phyloP scores from a whole-genome alignment of 2,113 vertebrate species.

The Nycticryphes semicollaris region DNA sequence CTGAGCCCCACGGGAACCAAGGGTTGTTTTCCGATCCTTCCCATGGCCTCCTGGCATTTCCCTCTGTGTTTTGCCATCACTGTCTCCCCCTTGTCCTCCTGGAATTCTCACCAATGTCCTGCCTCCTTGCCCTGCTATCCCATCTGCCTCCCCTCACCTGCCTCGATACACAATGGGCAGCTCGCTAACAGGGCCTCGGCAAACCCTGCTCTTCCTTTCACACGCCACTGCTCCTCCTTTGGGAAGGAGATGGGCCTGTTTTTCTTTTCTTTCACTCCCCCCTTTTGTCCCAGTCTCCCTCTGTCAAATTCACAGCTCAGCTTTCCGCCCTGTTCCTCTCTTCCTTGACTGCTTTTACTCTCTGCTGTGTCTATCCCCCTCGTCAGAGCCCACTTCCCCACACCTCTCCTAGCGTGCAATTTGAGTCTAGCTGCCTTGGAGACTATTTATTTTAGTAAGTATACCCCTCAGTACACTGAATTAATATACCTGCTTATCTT shows the following conservation, averaged over 20 bases:
- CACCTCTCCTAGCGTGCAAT: neutral
- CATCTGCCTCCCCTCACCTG: neutral
- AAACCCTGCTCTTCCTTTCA: neutral
- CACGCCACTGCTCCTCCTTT: neutral
- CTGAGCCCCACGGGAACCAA: fast-evolving
- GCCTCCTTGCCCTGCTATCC: neutral
- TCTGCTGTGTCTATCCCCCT: fast-evolving
- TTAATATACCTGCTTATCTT: conserved; percentile 28
- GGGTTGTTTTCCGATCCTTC: neutral
- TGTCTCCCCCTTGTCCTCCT: fast-evolving
- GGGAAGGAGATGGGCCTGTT: fast-evolving
- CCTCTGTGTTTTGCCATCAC: neutral
- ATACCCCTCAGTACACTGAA: neutral
- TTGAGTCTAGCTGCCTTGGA: neutral
- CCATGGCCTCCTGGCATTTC: neutral
- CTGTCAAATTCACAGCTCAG: neutral
- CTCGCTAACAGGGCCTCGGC: fast-evolving
- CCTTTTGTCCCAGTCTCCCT: neutral
- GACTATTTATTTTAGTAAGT: conserved; percentile 4
- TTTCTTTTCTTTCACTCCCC: neutral
- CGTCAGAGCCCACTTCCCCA: neutral
- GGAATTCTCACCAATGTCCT: fast-evolving
- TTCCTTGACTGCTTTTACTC: neutral
- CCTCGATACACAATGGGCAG: fast-evolving
- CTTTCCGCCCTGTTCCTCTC: neutral